Evolutionary conservation across 2,888 invertebrate species (phyloP), one percentile per base, ranked within the genome.

Genomic region (Stenotaenia linearis): DNA sequence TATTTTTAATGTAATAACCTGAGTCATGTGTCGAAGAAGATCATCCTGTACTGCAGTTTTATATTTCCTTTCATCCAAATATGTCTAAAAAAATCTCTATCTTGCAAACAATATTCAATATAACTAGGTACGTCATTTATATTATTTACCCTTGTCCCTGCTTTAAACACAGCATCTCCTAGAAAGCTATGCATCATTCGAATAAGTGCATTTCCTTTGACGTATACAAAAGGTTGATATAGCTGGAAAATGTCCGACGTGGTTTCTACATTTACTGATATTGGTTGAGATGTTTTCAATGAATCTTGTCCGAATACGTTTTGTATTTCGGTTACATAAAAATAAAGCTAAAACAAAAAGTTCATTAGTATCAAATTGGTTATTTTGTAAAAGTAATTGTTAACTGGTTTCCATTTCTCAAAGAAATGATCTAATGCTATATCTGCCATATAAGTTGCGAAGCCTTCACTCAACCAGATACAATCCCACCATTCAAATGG

Each of bases 171-270:
- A 0, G 89, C 88, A 75, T 92, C 90, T 0, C 96, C 96, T 30
- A 97, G 89, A 86, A 94, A 93, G 85, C 92, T 89, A 82, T 91
- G 91, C 92, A 97, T 95, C 97, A 98, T 98, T 75, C 96, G 89
- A 81, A 98, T 90, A 74, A 98, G 89, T 0, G 91, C 90, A 0
- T 94, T 91, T 0, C 95, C 95, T 28, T 97, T 97, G 78, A 91
- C 92, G 85, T 97, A 96, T 0, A 96, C 95, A 82, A 97, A 96
- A 80, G 92, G 90, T 85, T 95, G 95, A 84, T 95, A 95, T 76
- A 94, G 93, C 84, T 96, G 94, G 80, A 91, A 92, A 50, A 96
- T 95, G 87, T 96, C n/a, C n/a, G 95, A 83, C 93, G 92, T 0
- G 95, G 95, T 92, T 4, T 90, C 90, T 9, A 97, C 96, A 84